Conservation (phyloP, 1,140 invertebrate species). For the Dreissena rostriformis region DNA sequence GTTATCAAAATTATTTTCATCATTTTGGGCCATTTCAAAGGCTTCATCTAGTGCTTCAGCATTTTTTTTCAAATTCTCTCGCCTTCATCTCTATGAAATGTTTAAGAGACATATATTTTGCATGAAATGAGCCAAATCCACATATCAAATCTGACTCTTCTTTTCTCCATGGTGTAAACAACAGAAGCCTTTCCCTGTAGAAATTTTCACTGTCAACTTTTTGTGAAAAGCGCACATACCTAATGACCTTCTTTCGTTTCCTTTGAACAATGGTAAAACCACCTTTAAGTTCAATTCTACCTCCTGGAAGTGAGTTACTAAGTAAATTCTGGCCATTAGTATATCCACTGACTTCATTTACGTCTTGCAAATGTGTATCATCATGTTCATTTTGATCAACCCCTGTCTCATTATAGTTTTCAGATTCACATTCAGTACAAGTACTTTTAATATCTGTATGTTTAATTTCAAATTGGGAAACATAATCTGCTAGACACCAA, state of each 20-base stretch:
- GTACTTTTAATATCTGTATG: too few species aligned
- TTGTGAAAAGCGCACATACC: slow-evolving; percentile 11
- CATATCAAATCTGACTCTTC: slow-evolving; percentile 1
- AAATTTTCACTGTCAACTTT: background rate
- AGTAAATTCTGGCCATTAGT: too few species aligned
- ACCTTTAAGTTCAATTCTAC: background rate
- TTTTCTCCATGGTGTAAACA: slow-evolving; percentile 2
- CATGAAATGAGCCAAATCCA: background rate
- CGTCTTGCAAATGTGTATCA: too few species aligned
- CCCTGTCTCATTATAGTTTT: too few species aligned
- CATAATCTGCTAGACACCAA: slow-evolving; percentile 48
- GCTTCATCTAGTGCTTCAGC: slow-evolving; percentile 10
- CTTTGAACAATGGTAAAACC: background rate
- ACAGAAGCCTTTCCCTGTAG: background rate
- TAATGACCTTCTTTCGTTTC: background rate
- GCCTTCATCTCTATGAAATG: slow-evolving; percentile 11
- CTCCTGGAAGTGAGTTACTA: background rate
- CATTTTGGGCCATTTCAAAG: too few species aligned
- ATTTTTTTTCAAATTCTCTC: slow-evolving; percentile 5
- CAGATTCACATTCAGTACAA: too few species aligned
- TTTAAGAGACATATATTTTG: background rate
- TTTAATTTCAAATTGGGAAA: too few species aligned
- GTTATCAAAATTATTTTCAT: slow-evolving; percentile 3
- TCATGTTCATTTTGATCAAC: too few species aligned
- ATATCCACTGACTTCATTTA: too few species aligned